Conservation (phyloP, 2,888 invertebrate species). For the Teinopalpus imperialis region DNA sequence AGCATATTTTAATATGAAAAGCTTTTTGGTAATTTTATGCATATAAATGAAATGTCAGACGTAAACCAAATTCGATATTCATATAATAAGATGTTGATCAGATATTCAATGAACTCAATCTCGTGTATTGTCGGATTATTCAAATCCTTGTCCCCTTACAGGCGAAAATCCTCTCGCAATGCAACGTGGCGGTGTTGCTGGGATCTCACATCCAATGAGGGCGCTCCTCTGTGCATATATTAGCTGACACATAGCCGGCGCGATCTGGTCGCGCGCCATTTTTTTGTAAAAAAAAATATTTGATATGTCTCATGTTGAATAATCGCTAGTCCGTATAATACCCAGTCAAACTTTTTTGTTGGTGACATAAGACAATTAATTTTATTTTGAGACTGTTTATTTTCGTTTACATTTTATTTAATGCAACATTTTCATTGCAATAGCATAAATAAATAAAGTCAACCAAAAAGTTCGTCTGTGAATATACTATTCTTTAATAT, state of each 20-base stretch:
- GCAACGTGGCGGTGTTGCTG: constrained; percentile 68
- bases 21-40: not conserved
- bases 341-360: constrained; percentile 8
- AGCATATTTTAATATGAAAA: too few species aligned
- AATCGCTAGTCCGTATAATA: constrained; percentile 3
- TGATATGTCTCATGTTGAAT: constrained; percentile 10
- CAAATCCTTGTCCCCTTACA: constrained; percentile 44
- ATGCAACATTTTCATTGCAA: too few species aligned
- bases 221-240: constrained; percentile 44
- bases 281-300: constrained; percentile 36
- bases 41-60: not conserved
- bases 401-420: not conserved
- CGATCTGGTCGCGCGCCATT: constrained; percentile 55
- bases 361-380: not conserved
- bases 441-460: too few species aligned
- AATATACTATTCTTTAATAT: too few species aligned
- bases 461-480: too few species aligned
- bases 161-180: constrained; percentile 78
- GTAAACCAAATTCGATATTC: constrained; percentile 2
- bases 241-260: constrained; percentile 72
- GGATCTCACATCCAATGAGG: constrained; percentile 55
- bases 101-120: constrained; percentile 8
- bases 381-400: not conserved
- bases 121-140: constrained; percentile 27
- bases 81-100: constrained; percentile 8